Evolutionary conservation across 2,797 vertebrate genomes (phyloP), one percentile per base, ranked within the genome.

Genomic region (Etheostoma nigrum): DNA sequence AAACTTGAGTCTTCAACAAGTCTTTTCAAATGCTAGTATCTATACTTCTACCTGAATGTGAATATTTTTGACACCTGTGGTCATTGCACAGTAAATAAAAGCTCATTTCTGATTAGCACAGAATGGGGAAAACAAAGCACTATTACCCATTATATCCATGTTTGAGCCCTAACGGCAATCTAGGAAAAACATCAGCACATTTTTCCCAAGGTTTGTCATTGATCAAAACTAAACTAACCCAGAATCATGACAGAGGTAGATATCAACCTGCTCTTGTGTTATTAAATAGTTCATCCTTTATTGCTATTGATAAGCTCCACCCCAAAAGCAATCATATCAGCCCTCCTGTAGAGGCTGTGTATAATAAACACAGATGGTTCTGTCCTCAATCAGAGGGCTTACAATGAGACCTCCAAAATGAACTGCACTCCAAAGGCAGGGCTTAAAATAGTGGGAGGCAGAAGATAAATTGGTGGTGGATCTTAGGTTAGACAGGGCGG

Each of bases 401-500:
- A 52, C 59, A 47, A 68, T 44, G 62, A 73, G n/a, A n/a, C 45
- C 12, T 48, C 8, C 75, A 44, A n/a, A 21, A 8, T 6, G 12
- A 74, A 54, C 40, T n/a, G 9, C 3, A 18, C 49, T 60, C 44
- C 25, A 8, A n/a, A 23, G 55, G 15, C 2, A 4, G 7, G 33
- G 58, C 54, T 72, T 47, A 42, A 77, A 65, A 61, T 44, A 76
- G 61, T 63, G 45, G 27, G 53, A 69, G 48, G 25, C 40, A 54
- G 13, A 54, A 52, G 44, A 63, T 40, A 71, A 75, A 71, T 75
- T 7, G 55, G 47, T 60, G 59, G 44, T 79, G 65, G 62, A 72
- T 66, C 78, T 83, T 33, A 80, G 66, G 74, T 86, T 23, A 68
- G 59, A 86, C 60, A 79, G 71, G 59, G 54, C 74, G 72, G 66